Conservation (phyloP, 2,888 invertebrate species). For the Schizaphis graminum region DNA sequence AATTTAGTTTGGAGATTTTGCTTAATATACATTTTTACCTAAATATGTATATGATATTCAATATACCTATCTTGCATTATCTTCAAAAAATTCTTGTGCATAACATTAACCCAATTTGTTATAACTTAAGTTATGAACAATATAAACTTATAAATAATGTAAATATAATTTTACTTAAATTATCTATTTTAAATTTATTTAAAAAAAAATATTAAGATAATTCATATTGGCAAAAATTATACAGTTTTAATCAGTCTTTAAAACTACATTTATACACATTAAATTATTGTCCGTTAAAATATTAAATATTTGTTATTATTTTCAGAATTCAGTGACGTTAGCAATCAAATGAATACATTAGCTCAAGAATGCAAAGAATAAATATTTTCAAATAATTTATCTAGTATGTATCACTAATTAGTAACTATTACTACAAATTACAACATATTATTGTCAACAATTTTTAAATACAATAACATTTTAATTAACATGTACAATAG, state of each 20-base stretch:
- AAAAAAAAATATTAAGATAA: background rate
- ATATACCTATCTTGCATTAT: background rate
- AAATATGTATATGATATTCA: background rate
- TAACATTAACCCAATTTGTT: background rate
- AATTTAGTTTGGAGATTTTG: background rate
- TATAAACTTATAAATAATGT: background rate
- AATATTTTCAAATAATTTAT: background rate
- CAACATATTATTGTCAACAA: slow-evolving; percentile 34
- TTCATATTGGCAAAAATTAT: slow-evolving; percentile 2
- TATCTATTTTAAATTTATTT: background rate
- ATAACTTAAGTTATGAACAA: background rate
- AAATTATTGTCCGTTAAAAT: slow-evolving; percentile 37
- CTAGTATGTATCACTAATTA: slow-evolving; percentile 4
- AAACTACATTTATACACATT: slow-evolving; percentile 3
- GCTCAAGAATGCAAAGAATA: slow-evolving; percentile 62
- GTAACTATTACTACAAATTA: slow-evolving; percentile 21
- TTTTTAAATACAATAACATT: slow-evolving; percentile 29
- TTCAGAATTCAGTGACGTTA: slow-evolving; percentile 59
- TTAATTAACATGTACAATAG: slow-evolving; percentile 24
- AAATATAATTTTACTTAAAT: background rate
- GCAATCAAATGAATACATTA: slow-evolving; percentile 52
- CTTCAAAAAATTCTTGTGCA: background rate
- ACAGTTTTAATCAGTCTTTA: slow-evolving; percentile 43
- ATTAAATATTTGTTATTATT: slow-evolving; percentile 40
- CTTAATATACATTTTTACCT: background rate